Base-by-base conservation (phyloP, 2,888 invertebrate genomes). In the Pyrrhia umbra region DNA sequence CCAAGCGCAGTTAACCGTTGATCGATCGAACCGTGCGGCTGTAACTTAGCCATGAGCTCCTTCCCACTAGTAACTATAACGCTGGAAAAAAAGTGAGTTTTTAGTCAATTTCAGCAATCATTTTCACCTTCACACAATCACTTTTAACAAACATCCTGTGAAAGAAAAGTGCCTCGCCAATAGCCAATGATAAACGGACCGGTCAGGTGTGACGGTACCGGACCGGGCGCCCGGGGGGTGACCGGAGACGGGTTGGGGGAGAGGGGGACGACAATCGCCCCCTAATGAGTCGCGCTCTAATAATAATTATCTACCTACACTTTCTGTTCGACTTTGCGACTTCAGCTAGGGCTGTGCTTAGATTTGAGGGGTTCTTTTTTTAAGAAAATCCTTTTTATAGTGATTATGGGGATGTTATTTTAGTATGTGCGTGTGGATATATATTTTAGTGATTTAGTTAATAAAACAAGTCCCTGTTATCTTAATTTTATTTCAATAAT, bases 271-370 rank as follows among this genome's bases (percentile, higher is more conserved):
- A 94, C 94, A 95, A 95, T 94, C 93, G 94, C 75, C 83, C 86
- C 88, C 93, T 94, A 94, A 94, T 95, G 94, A 95, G 93, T 89
- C 91, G 83, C 84, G 85, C 86, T 90, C 91, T 91, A 91, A 92
- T 94, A 91, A 94, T 94, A 91, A 94, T 95, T 95, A 95, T 92
- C 94, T 90, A 91, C 89, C 93, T 92, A 93, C 92, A 94, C 93
- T 94, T 92, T 94, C 91, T 91, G 90, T 86, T 88, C 85, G 86
- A 90, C 86, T 86, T 86, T 79, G 85, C 87, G 85, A 85, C 86
- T 88, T 85, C 73, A 30, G 16, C 1, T 86, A 94, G 93, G 93
- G 93, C 51, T 93, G 92, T 62, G 10, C 57, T 6, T 34, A 16
- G 45, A 16, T 16, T 6, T 6, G 6, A 13, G 39, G 42, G 47